Percentiles rank a stretch among this genome's conserved stretches.
Conservation (phyloP, 2,797 vertebrate species). For the Danio kyathit region DNA sequence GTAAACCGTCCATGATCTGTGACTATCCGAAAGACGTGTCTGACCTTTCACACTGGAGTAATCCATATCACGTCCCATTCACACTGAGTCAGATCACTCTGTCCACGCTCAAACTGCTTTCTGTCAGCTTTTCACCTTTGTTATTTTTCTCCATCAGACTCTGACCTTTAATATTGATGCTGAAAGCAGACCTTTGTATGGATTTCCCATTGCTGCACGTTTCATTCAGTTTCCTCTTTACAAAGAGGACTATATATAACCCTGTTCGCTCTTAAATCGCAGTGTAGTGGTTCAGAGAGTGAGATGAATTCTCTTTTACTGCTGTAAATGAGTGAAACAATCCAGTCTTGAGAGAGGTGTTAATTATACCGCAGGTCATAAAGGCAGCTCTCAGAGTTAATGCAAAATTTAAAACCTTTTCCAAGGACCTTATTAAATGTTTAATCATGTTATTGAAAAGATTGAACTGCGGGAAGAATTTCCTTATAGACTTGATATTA, state of each 20-base stretch:
- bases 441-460: slow-evolving; percentile 69
- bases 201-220: slow-evolving; percentile 33
- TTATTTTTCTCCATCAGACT: slow-evolving; percentile 45
- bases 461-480: slow-evolving; percentile 55
- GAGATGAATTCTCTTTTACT: slow-evolving; percentile 60
- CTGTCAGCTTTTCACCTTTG: slow-evolving; percentile 34
- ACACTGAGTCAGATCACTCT: slow-evolving; percentile 25
- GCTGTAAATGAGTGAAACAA: slow-evolving; percentile 56
- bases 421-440: slow-evolving; percentile 61
- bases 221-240: slow-evolving; percentile 32
- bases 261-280: slow-evolving; percentile 2
- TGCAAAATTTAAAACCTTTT: slow-evolving; percentile 74
- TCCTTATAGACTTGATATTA: slow-evolving; percentile 4
- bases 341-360: slow-evolving; percentile 61
- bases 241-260: slow-evolving; percentile 18
- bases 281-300: slow-evolving; percentile 1
- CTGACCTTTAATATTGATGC: slow-evolving; percentile 42
- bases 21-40: slow-evolving; percentile 30
- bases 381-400: slow-evolving; percentile 67
- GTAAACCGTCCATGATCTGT: slow-evolving; percentile 21
- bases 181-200: slow-evolving; percentile 36
- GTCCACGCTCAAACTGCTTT: slow-evolving; percentile 41
- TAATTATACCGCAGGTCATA: slow-evolving; percentile 69
- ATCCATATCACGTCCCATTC: slow-evolving; percentile 44
- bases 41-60: slow-evolving; percentile 54